phyloP scores from a whole-genome alignment of 2,113 vertebrate species.

The Merops nubicus region DNA sequence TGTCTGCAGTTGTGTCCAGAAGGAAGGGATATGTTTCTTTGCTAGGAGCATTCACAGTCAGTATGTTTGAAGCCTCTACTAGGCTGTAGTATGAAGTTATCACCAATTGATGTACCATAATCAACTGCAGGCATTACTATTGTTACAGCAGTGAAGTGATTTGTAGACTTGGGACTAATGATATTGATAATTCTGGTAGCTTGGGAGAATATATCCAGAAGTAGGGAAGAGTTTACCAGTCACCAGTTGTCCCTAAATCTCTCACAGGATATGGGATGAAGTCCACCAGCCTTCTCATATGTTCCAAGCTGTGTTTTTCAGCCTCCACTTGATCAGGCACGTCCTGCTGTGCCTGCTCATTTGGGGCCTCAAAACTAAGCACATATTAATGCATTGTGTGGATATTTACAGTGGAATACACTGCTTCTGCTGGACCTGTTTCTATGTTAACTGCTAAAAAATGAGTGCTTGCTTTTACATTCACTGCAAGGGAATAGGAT shows the following conservation, averaged over 20 bases:
- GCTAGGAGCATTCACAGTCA: neutral
- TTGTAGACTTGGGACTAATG: neutral
- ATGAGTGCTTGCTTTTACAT: neutral
- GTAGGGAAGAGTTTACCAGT: neutral
- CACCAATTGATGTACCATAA: neutral
- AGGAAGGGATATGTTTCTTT: neutral
- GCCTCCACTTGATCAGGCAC: neutral
- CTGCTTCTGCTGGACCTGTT: neutral
- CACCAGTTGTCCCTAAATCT: neutral
- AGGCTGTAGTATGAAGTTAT: neutral
- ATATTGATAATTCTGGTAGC: neutral
- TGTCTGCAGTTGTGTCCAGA: neutral
- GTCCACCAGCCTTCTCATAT: neutral
- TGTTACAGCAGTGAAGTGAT: neutral
- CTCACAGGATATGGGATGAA: neutral
- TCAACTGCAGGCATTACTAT: neutral
- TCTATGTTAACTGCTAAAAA: neutral
- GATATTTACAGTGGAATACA: neutral
- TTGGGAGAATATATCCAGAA: neutral
- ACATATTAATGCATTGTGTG: neutral
- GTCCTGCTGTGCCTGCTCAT: neutral
- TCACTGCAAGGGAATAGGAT: neutral
- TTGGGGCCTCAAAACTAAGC: neutral
- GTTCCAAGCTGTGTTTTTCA: neutral
- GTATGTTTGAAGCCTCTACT: neutral